Evolutionary conservation across 2,113 vertebrate genomes (phyloP), one percentile per base, ranked within the genome.

Genomic region (Lasiurus cinereus): DNA sequence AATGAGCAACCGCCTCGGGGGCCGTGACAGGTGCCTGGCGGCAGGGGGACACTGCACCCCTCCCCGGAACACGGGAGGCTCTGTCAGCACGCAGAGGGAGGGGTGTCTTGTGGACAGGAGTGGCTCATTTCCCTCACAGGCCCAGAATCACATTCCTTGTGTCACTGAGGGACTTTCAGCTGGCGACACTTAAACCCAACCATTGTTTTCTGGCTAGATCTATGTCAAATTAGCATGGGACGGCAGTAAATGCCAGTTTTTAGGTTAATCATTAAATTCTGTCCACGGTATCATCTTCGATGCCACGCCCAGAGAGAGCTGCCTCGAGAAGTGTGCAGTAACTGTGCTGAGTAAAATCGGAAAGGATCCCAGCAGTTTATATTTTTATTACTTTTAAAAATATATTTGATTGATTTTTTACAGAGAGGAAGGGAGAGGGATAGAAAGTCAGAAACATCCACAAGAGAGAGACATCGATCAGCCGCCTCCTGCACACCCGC

Each of bases 71-170:
- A 7, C 24, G 8, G 36, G 56, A 76, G 67, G 2, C 59, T 16
- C 62, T 7, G 29, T 8, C 31, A 36, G 76, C 69, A 8, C 0
- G n/a, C n/a, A n/a, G n/a, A n/a, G n/a, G n/a, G n/a, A n/a, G n/a
- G 83, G 29, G 11, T 2, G 39, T 3, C 69, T 2, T 76, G 27
- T 2, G 0, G 70, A 18, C 82, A 7, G 43, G 33, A 33, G 54
- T 0, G 0, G 27, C 3, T 48, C 6, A 62, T 66, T 39, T 77
- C 80, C 27, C 1, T 84, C 43, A 19, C 27, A 27, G 50, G 8
- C 11, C 72, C 4, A 10, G 69, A 46, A 76, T 36, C 6, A 27
- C 15, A 0, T 46, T 22, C 36, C 1, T 39, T 39, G n/a, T 15
- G 50, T 39, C 54, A 72, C 64, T 82, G 67, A 54, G 69, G 13